phyloP scores from a whole-genome alignment of 2,113 vertebrate genomes.

The Cettia cetti region DNA sequence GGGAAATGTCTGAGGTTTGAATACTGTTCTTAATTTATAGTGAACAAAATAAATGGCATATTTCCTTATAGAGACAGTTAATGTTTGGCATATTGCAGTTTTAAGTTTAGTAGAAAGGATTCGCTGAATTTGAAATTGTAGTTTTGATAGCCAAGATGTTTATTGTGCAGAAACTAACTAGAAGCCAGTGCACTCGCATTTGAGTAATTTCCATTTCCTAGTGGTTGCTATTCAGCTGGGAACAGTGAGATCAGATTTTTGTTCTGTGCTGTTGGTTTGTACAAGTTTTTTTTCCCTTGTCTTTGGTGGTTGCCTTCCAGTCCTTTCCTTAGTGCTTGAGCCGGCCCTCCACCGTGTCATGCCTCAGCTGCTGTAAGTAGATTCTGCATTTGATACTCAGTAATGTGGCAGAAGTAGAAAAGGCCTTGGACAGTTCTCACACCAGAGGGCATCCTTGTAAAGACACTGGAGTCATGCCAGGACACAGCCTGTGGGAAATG shows the following conservation, averaged over 20 bases:
- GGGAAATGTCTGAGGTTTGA: not conserved
- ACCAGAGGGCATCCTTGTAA: conserved; percentile 47
- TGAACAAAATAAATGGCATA: not conserved
- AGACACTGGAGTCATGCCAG: not conserved
- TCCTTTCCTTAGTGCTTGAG: not conserved
- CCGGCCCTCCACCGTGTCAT: not conserved
- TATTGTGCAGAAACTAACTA: not conserved
- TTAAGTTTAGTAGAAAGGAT: not conserved
- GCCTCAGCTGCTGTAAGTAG: not conserved
- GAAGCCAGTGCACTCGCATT: not conserved
- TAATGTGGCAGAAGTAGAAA: not conserved
- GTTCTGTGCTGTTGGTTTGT: not conserved
- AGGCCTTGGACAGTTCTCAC: not conserved
- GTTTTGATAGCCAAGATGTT: not conserved
- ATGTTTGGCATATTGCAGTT: not conserved
- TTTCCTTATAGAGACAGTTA: not conserved
- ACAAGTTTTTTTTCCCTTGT: not conserved
- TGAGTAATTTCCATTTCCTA: not conserved
- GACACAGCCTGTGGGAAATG: not conserved
- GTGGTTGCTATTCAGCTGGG: not conserved
- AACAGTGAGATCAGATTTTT: not conserved
- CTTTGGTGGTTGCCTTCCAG: not conserved
- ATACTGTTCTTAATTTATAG: not conserved
- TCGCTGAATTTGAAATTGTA: not conserved
- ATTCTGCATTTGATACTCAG: accelerated